Conservation (phyloP, 2,797 vertebrate genomes). For the Gobionotothen gibberifrons region DNA sequence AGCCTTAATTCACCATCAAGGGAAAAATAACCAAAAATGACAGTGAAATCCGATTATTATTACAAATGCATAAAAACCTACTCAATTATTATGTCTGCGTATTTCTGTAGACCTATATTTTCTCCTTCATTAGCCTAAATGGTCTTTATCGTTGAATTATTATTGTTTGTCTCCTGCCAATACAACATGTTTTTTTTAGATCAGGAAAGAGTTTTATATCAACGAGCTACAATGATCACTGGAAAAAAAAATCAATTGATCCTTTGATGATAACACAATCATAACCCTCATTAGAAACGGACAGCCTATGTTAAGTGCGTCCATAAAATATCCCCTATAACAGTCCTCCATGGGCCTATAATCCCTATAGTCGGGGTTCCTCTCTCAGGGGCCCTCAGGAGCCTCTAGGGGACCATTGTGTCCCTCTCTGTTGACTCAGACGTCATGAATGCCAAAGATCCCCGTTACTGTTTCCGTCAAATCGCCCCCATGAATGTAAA, state of each 20-base stretch:
- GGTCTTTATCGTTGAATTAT: not conserved
- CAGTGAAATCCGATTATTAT: not conserved
- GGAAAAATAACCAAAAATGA: not conserved
- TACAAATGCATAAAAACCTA: not conserved
- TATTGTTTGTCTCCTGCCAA: slow-evolving; percentile 4
- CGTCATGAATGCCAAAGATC: slow-evolving; percentile 82
- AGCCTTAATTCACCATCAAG: not conserved
- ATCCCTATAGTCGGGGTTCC: slow-evolving; percentile 63
- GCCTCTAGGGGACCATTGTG: slow-evolving; percentile 75
- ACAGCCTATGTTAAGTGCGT: slow-evolving; percentile 17
- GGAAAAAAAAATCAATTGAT: not conserved
- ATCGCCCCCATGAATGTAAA: slow-evolving; percentile 85
- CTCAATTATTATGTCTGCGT: not conserved
- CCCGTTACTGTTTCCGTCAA: slow-evolving; percentile 82
- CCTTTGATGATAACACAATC: slow-evolving; percentile 34
- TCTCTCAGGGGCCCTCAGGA: slow-evolving; percentile 73
- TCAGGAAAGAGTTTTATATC: not conserved
- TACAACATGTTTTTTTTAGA: not conserved
- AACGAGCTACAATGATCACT: not conserved
- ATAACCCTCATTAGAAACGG: slow-evolving; percentile 27
- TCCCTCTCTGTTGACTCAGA: slow-evolving; percentile 79
- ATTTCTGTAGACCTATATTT: not conserved
- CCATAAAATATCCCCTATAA: slow-evolving; percentile 26
- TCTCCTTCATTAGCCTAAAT: not conserved
- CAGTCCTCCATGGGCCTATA: slow-evolving; percentile 53